phyloP scores from a whole-genome alignment of 2,113 vertebrate genomes.

The Saimiri boliviensis region DNA sequence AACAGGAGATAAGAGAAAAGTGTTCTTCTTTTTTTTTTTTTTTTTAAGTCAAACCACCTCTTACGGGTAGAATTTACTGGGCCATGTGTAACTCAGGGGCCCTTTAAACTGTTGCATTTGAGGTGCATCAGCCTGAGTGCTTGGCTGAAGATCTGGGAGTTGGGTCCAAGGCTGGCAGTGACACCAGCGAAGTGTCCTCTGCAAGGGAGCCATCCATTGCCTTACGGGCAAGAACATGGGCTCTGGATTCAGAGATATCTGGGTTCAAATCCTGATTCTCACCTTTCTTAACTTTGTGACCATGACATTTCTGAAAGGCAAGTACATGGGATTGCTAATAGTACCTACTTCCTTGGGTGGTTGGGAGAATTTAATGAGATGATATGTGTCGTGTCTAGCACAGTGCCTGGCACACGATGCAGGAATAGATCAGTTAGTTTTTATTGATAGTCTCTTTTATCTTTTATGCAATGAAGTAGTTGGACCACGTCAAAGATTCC shows the following conservation, averaged over 20 bases:
- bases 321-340: neutral
- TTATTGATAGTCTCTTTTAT: neutral
- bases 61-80: neutral
- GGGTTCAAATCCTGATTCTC: neutral
- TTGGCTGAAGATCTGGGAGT: neutral
- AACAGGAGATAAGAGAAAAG: slow-evolving; percentile 19
- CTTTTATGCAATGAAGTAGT: neutral
- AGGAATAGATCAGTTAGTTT: neutral
- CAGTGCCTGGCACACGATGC: rapidly evolving
- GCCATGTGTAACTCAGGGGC: neutral
- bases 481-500: neutral
- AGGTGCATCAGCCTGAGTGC: neutral
- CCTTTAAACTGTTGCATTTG: neutral
- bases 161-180: neutral
- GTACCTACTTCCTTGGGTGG: neutral
- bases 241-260: neutral
- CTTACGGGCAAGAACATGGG: neutral
- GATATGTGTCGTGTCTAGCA: rapidly evolving
- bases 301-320: neutral
- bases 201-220: neutral
- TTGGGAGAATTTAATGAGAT: neutral
- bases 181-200: neutral
- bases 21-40: neutral
- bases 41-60: neutral
- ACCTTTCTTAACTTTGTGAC: neutral